Evolutionary conservation across 2,113 vertebrate species (phyloP), one percentile per base, ranked within the genome.

Genomic region (Ia io): DNA sequence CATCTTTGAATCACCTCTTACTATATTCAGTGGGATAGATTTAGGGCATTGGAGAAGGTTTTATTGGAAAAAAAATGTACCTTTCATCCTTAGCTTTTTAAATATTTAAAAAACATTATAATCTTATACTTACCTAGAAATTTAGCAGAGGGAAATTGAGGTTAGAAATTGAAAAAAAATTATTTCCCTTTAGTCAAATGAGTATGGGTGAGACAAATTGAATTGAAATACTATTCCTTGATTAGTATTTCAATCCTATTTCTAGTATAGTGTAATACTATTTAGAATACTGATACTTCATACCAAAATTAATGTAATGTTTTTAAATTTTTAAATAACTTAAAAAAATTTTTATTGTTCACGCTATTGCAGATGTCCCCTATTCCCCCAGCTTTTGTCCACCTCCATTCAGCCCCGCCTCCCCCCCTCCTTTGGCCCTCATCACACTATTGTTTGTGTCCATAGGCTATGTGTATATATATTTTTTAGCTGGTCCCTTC

Each of bases 41-140:
- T 93, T 92, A 90, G 37, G 47, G 6, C 69, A 78, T 59, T 93
- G 47, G 42, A 73, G n/a, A 80, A 67, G 23, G 28, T 86, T 93
- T 93, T 88, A 42, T 44, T 85, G 44, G 86, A 76, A 96, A 82
- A 16, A 71, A 95, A 74, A 49, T 82, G 56, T 12, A 32, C 20
- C 22, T 65, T 95, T 71, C 63, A 73, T 74, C 23, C n/a, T 90
- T 35, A 93, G 53, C 30, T 95, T 32, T 93, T 91, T 90, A 91
- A 91, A 85, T 94, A 96, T 93, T 89, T 94, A 71, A 87, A 49
- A 92, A 96, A 49, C 32, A 49, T 77, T 84, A 53, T 92, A 74
- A 83, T 74, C 16, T 56, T 90, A 70, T 56, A 13, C 13, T 93
- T 95, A 42, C 35, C 86, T 93, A 78, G 67, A 94, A 95, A 86